A percentile compares a stretch with the other conserved stretches of the same genome.
phyloP scores from a whole-genome alignment of 2,113 vertebrate species.

The Terrapene triunguis region DNA sequence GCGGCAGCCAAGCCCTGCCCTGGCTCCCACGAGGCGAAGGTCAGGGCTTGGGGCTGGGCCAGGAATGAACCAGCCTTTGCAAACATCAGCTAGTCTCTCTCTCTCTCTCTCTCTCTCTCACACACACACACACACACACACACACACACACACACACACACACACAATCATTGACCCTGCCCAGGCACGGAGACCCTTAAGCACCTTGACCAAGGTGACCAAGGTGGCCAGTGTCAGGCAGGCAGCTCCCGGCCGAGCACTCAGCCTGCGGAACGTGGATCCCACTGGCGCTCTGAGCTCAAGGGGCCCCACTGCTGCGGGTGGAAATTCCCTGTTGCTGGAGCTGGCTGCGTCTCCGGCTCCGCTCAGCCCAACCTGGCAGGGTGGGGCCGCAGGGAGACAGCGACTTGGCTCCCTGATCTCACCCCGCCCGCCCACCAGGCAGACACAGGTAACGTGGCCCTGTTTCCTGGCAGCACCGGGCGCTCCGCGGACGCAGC shows the following conservation, averaged over 20 bases:
- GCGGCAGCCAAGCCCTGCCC: neutral
- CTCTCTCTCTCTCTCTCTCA: too few relatives aligned
- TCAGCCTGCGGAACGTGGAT: neutral
- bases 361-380: neutral
- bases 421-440: neutral
- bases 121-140: too few relatives aligned
- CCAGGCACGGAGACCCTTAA: neutral
- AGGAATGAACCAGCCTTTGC: neutral
- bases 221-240: neutral
- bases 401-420: neutral
- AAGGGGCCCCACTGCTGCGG: neutral
- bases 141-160: too few relatives aligned
- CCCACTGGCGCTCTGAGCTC: neutral
- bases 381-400: neutral
- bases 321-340: neutral
- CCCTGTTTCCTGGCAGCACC: neutral
- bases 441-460: neutral
- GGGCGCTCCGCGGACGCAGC: neutral
- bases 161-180: neutral
- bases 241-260: neutral
- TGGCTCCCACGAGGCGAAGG: too few relatives aligned
- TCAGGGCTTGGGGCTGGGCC: neutral
- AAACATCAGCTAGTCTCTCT: neutral
- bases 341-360: neutral
- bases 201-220: neutral